Evolutionary conservation across 2,113 vertebrate genomes (phyloP).

Genomic region (Hyla sarda): DNA sequence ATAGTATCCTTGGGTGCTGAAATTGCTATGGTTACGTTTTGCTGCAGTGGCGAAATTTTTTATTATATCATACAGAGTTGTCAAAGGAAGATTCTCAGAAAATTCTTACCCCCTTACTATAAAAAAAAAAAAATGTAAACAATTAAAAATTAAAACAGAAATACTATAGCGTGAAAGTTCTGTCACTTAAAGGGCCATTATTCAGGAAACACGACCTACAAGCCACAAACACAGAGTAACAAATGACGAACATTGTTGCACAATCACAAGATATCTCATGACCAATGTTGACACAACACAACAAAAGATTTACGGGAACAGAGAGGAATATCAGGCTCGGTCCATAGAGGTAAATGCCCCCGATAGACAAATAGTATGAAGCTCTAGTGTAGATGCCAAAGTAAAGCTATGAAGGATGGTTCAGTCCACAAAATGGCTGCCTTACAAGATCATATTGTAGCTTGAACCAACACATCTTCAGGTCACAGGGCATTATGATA

Average conservation of each 20-base stretch:
- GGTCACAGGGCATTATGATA: not conserved
- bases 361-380: too few relatives aligned
- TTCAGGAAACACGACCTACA: not conserved
- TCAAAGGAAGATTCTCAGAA: not conserved
- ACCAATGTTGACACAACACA: conserved; percentile 18
- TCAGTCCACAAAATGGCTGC: not conserved
- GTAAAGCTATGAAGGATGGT: not conserved
- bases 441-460: not conserved
- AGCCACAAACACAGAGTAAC: conserved; percentile 20
- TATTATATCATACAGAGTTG: not conserved
- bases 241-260: not conserved
- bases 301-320: not conserved
- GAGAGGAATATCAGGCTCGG: not conserved
- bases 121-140: not conserved
- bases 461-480: not conserved
- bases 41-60: not conserved
- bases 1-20: not conserved
- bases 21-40: not conserved
- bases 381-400: too few relatives aligned
- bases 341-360: not conserved
- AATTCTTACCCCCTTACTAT: not conserved
- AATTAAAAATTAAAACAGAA: not conserved
- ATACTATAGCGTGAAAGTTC: not conserved
- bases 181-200: not conserved
- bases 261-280: conserved; percentile 18